phyloP scores from a whole-genome alignment of 2,797 vertebrate genomes.

The Tadarida brasiliensis region DNA sequence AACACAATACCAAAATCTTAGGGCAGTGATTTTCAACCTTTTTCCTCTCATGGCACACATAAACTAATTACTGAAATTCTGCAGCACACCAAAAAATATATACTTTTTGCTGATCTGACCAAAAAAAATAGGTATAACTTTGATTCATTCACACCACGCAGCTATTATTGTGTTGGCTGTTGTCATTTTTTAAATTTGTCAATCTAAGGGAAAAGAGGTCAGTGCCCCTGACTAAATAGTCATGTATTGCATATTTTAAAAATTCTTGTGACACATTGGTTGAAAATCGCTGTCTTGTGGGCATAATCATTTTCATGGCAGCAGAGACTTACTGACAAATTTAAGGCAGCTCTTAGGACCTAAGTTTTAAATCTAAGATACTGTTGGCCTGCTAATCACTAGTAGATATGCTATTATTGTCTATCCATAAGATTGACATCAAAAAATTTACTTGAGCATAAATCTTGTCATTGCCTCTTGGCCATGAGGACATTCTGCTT shows the following conservation, averaged over 20 bases:
- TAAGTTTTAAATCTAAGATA: slow-evolving; percentile 20
- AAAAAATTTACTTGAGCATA: not conserved
- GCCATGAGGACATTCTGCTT: not conserved
- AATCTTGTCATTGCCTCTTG: not conserved
- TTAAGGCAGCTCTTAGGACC: not conserved
- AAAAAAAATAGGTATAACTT: not conserved
- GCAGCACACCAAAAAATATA: not conserved
- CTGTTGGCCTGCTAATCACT: not conserved
- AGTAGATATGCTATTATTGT: not conserved
- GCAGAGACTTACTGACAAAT: not conserved
- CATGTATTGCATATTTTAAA: not conserved
- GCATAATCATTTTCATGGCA: not conserved
- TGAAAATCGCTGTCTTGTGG: not conserved
- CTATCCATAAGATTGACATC: not conserved
- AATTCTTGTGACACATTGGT: not conserved
- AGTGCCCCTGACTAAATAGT: not conserved
- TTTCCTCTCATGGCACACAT: not conserved
- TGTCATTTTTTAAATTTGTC: not conserved
- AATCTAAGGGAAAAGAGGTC: not conserved
- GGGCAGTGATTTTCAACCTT: not conserved
- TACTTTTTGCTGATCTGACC: not conserved
- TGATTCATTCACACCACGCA: not conserved
- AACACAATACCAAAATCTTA: not conserved
- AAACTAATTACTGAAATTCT: not conserved
- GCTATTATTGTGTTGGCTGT: not conserved